These are phyloP conservation scores for Molanna angustata DNA, from an alignment of 2,888 invertebrate species.

Conservation along the genomic window DNA sequence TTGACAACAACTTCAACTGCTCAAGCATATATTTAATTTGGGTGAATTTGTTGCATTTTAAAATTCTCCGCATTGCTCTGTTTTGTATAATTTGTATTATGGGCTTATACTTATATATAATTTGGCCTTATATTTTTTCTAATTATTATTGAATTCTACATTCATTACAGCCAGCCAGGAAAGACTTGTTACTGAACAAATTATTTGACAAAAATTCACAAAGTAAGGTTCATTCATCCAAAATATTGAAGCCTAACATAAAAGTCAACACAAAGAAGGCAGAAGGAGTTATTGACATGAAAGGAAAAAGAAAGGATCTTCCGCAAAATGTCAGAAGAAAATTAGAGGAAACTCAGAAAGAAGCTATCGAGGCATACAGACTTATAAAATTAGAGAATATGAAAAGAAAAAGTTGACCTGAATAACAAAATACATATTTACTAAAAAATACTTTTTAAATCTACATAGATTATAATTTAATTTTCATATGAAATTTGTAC, in stretches of 20 bases:
- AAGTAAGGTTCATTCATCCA: slow-evolving; percentile 27
- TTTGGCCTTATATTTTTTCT: too few relatives aligned
- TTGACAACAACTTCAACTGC: too few relatives aligned
- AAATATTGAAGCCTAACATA: slow-evolving; percentile 23
- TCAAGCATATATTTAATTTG: too few relatives aligned
- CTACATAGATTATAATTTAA: too few relatives aligned
- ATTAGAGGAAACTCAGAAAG: slow-evolving; percentile 58
- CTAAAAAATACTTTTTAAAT: too few relatives aligned
- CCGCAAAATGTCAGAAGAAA: slow-evolving; percentile 56
- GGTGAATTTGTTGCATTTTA: too few relatives aligned
- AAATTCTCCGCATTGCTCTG: too few relatives aligned
- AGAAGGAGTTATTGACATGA: slow-evolving; percentile 42
- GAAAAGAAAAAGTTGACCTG: slow-evolving; percentile 2
- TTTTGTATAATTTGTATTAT: too few relatives aligned
- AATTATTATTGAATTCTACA: too few relatives aligned
- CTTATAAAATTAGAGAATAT: slow-evolving; percentile 22
- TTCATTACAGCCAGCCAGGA: slow-evolving; percentile 59
- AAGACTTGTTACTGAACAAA: slow-evolving; percentile 59
- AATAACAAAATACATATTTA: too few relatives aligned
- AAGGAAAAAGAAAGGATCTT: slow-evolving; percentile 60
- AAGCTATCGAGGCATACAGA: slow-evolving; percentile 59
- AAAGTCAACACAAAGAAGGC: slow-evolving; percentile 23
- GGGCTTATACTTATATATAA: too few relatives aligned
- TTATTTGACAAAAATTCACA: slow-evolving; percentile 40
- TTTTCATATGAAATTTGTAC: too few relatives aligned